Base-by-base conservation (phyloP, 2,113 vertebrate genomes). In the Vidua chalybeata region DNA sequence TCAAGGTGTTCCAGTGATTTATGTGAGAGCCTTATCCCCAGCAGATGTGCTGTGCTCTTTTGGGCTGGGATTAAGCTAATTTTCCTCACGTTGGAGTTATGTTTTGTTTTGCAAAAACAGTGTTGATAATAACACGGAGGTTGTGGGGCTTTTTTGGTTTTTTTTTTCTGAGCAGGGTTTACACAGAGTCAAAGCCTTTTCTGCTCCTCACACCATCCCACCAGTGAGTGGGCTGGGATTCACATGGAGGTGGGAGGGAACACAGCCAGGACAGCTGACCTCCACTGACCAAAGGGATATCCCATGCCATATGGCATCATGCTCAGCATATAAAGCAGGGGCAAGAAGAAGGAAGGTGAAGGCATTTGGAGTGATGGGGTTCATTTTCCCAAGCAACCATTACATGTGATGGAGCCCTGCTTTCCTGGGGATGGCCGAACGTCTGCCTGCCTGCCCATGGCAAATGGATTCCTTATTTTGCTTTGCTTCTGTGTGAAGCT, bases 301-400 rank as follows among this genome's bases (percentile, higher is more conserved):
- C 69, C 45, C 7, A 11, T 3, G 20, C 27, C 15, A 23, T 33
- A 13, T 4, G 9, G 45, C 33, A 43, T 23, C 59, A 27, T 21
- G 12, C 45, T 66, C 31, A 74, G 68, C 27, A 28, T 23, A 28
- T 20, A 67, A 59, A 89, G 18, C 37, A 89, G 22, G 18, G 37
- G 9, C 45, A 74, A 39, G 18, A 41, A 64, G 35, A 24, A 45
- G 6, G 27, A 28, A 74, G 13, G 28, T 0, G 0, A 73, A n/a
- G 37, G 18, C 28, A 45, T 52, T 67, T 74, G 45, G 22, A 45
- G 23, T 11, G 13, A 59, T 33, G 37, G 22, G 26, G 4, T 20
- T 66, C 5, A 5, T 33, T 37, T 59, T 45, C 15, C 77, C 27
- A 33, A n/a, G 15, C 19, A 81, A 4, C 6, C 22, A 66, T 4